Conservation (phyloP, 2,113 vertebrate species). For the Ammospiza nelsoni region DNA sequence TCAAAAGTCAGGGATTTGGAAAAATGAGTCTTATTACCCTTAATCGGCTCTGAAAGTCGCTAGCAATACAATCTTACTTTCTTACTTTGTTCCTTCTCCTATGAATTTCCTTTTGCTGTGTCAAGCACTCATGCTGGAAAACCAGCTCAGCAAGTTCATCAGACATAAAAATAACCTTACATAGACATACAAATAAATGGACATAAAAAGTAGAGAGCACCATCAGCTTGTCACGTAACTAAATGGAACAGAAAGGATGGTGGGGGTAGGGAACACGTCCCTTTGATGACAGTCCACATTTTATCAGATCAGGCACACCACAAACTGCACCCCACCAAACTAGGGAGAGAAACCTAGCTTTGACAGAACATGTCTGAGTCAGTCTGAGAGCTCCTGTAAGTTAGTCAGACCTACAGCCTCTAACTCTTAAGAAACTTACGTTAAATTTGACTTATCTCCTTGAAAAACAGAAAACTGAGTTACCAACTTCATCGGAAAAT, state of each 20-base stretch:
- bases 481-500: neutral
- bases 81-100: neutral
- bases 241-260: neutral
- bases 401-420: neutral
- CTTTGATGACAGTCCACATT: neutral
- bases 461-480: neutral
- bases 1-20: neutral
- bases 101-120: neutral
- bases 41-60: neutral
- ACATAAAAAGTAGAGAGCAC: neutral
- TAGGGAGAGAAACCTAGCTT: neutral
- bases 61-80: neutral
- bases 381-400: neutral
- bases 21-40: neutral
- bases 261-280: neutral
- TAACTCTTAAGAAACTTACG: neutral
- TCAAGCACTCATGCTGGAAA: neutral
- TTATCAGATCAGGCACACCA: neutral
- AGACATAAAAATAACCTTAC: conserved; percentile 1
- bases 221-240: neutral
- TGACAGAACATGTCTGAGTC: accelerated
- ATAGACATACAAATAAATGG: neutral
- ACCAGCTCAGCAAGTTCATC: conserved; percentile 2
- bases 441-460: neutral
- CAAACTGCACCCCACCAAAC: neutral